Evolutionary conservation across 2,797 vertebrate genomes (phyloP).

Genomic region (Mallotus villosus): DNA sequence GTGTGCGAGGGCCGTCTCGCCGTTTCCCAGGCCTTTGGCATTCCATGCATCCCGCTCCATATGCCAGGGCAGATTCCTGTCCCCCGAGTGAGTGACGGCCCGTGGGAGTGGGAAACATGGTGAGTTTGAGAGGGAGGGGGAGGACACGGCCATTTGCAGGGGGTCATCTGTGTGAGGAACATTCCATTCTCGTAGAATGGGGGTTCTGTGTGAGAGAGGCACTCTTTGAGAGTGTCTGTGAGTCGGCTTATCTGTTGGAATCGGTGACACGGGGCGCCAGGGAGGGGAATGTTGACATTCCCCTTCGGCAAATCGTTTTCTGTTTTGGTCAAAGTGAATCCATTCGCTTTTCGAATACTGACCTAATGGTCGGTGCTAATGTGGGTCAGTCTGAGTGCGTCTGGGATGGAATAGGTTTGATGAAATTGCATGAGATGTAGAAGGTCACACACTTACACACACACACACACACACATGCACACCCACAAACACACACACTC

Average conservation of each 20-base stretch:
- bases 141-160: neutral
- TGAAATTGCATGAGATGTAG: neutral
- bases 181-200: neutral
- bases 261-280: neutral
- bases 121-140: neutral
- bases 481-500: neutral
- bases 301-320: neutral
- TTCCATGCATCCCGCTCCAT: conserved; percentile 42
- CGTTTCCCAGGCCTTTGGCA: conserved; percentile 49
- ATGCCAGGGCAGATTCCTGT: conserved; percentile 35
- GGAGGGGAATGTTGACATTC: conserved; percentile 1
- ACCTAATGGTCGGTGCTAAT: neutral
- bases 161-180: neutral
- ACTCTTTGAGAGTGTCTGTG: neutral
- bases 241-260: neutral
- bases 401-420: neutral
- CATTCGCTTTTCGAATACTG: neutral
- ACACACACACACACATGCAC: neutral
- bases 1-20: conserved; percentile 27
- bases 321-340: neutral
- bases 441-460: neutral
- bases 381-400: neutral
- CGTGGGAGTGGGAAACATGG: conserved; percentile 41
- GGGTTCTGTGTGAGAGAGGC: neutral
- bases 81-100: conserved; percentile 18